Base-by-base conservation (phyloP, 2,113 vertebrate species). In the Porphyrio hochstetteri region DNA sequence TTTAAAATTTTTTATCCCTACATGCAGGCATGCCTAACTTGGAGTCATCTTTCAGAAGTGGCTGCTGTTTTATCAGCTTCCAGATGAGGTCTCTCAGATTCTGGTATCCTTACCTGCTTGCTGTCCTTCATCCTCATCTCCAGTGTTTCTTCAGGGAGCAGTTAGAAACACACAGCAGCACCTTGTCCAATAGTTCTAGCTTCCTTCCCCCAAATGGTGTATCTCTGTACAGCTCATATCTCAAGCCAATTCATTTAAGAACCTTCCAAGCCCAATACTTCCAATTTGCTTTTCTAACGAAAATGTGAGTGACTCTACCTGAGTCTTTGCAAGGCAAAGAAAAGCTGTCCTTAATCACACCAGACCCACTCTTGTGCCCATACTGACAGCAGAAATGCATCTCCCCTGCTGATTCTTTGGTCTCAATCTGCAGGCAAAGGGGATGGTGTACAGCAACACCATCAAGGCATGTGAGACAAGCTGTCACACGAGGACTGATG, bases 331-430 rank as follows among this genome's bases (percentile, higher is more conserved):
- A 60, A 46, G 38, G 21, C 19, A 77, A 52, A 17, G 16, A 83
- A 72, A 63, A 89, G 10, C 48, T 80, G 15, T 36, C 16, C 7
- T 57, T 77, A 48, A 57, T 40, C 35, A 44, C 1, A 2, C 4
- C 24, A 77, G 44, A 57, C 9, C 8, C 27, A 44, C 8, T 2
- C 0, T 0, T 56, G 5, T 36, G 23, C 7, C 61, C 24, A 2
- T 13, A 40, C 1, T 15, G 35, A 79, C 6, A 69, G 44, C 9
- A 40, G 36, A 74, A 86, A 65, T 25, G 8, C 20, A 9, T n/a
- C 16, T 72, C 3, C 10, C 18, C 6, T 68, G 68, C 28, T 79
- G 35, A 59, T 29, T 71, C 71, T 78, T 75, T 64, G 23, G 19
- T 55, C 52, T 56, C 44, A 28, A 14, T 85, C 72, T 50, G 13